Base-by-base conservation (phyloP, 2,113 vertebrate genomes). In the Ia io region DNA sequence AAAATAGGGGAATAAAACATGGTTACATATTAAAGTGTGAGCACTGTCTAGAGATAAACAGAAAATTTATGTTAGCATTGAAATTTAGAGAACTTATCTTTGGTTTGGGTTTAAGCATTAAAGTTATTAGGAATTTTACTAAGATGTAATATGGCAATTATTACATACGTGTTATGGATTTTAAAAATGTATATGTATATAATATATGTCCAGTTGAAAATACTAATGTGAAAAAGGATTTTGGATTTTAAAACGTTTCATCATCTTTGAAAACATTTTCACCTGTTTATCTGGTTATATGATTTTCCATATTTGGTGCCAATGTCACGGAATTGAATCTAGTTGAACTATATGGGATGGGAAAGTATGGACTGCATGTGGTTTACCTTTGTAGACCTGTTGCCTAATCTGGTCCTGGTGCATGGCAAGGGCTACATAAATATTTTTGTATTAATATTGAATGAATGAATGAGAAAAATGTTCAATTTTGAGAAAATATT, bases 1-100 rank as follows among this genome's bases (percentile, higher is more conserved):
- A 93, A 95, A 35, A 67, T 73, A 84, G 92, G 28, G 47, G 47
- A 96, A 96, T 95, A 96, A 97, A 95, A 90, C 49, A 63, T 95
- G 59, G 56, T 74, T 96, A 86, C 23, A 69, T 28, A 92, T 76
- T 93, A 84, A 97, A 92, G 2, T 78, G 30, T 93, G 63, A 97
- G 56, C 30, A 90, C 44, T 1, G 1, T 88, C 59, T 96, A 70
- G 93, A 97, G 59, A 85, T 73, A 85, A 79, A 90, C 30, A 87
- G 77, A 84, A 96, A 96, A 89, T 94, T 92, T 90, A 96, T 89
- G 25, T 80, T 95, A 96, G 8, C 42, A 61, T 69, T 92, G 74
- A 95, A 95, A 90, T 87, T n/a, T 88, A 93, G 82, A 95, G 44
- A 67, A 88, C 92, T 44, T 87, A 86, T 84, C 42, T 87, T 94